Evolutionary conservation across 2,797 vertebrate genomes (phyloP).

Genomic region (Pogoniulus pusillus): DNA sequence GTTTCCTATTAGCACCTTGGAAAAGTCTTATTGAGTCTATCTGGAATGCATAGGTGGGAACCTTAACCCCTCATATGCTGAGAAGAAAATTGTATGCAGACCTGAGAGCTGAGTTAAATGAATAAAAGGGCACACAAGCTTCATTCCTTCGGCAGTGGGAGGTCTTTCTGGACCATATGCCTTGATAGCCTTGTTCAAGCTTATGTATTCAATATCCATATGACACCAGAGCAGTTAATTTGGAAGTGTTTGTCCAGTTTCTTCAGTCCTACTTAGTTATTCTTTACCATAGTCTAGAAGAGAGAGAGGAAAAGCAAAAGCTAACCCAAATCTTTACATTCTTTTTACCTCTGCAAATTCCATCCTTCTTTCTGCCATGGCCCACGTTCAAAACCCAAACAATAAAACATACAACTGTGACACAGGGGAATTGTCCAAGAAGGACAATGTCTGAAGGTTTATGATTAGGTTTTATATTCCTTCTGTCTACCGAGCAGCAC

Average conservation of each 20-base stretch:
- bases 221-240: conserved; percentile 19
- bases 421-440: conserved; percentile 49
- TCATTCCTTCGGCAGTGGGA: conserved; percentile 49
- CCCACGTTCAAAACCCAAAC: conserved; percentile 46
- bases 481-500: conserved; percentile 57
- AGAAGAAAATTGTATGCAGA: conserved; percentile 48
- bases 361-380: conserved; percentile 27
- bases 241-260: conserved; percentile 41
- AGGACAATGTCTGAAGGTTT: conserved; percentile 58
- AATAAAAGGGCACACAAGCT: conserved; percentile 24
- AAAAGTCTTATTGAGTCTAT: conserved; percentile 47
- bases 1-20: conserved; percentile 49
- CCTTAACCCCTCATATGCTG: conserved; percentile 51
- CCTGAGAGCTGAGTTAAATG: conserved; percentile 12
- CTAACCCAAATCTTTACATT: background rate
- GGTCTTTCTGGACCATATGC: conserved; percentile 42
- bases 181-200: conserved; percentile 11
- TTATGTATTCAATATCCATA: conserved; percentile 16
- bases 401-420: conserved; percentile 56
- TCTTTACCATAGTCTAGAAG: conserved; percentile 1
- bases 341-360: background rate
- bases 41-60: conserved; percentile 65
- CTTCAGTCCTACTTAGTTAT: conserved; percentile 7
- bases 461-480: conserved; percentile 66
- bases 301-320: conserved; percentile 1